A percentile compares a stretch with the other conserved stretches of the same genome.
phyloP scores from a whole-genome alignment of 2,888 invertebrate species.

The Ichneumoninae sp. region DNA sequence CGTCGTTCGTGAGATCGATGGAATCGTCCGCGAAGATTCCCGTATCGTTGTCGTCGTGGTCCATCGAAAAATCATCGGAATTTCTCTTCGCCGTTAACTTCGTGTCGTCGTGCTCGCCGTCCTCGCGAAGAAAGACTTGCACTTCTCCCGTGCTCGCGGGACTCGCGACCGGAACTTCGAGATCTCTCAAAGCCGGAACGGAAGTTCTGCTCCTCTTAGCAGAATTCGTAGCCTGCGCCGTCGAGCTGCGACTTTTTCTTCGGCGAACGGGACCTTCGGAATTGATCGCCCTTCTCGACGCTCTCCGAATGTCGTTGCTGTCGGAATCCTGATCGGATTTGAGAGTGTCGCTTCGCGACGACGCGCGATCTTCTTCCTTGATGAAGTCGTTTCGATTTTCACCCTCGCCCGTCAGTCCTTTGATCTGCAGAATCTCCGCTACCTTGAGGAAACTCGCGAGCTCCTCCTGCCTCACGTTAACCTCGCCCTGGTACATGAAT shows the following conservation, averaged over 20 bases:
- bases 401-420: slow-evolving; percentile 70
- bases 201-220: slow-evolving; percentile 39
- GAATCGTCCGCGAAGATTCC: slow-evolving; percentile 48
- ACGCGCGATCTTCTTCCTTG: slow-evolving; percentile 34
- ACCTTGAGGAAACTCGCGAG: slow-evolving; percentile 75
- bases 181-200: slow-evolving; percentile 37
- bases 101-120: slow-evolving; percentile 44
- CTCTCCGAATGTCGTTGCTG: slow-evolving; percentile 21
- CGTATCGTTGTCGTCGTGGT: slow-evolving; percentile 26
- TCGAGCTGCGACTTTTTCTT: slow-evolving; percentile 47
- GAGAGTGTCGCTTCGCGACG: slow-evolving; percentile 6
- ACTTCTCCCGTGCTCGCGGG: not conserved
- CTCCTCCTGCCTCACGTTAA: slow-evolving; percentile 77
- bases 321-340: slow-evolving; percentile 47
- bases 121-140: slow-evolving; percentile 16
- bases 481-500: slow-evolving; percentile 79
- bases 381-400: slow-evolving; percentile 30
- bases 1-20: slow-evolving; percentile 55
- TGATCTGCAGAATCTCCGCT: slow-evolving; percentile 77
- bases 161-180: slow-evolving; percentile 30
- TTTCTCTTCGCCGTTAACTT: slow-evolving; percentile 27
- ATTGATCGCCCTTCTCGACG: slow-evolving; percentile 19
- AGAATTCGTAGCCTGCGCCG: slow-evolving; percentile 26
- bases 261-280: slow-evolving; percentile 27
- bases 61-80: slow-evolving; percentile 30